These are phyloP conservation scores for Temnothorax rugatulus DNA, from an alignment of 2,888 invertebrate genomes.

Conservation along the genomic window DNA sequence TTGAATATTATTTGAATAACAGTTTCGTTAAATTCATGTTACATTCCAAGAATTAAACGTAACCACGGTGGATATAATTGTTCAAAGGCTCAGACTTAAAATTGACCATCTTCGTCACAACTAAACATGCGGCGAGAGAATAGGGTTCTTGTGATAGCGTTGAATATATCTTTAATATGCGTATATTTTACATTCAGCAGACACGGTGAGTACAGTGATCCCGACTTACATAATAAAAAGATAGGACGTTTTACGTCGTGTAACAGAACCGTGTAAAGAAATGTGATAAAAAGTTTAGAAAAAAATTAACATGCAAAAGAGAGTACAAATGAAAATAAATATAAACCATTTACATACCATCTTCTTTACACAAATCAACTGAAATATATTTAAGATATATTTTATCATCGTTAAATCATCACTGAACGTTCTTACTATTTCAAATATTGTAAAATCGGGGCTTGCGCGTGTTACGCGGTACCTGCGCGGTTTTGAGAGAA, in stretches of 20 bases:
- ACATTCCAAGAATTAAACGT: neutral
- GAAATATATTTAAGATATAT: constrained; percentile 82
- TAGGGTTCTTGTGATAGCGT: neutral
- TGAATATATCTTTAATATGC: constrained; percentile 13
- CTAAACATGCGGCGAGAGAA: constrained; percentile 13
- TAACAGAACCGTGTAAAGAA: constrained; percentile 62
- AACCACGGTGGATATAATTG: neutral
- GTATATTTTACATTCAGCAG: constrained; percentile 52
- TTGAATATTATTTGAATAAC: neutral
- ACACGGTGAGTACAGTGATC: constrained; percentile 59
- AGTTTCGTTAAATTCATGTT: neutral
- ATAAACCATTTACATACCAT: constrained; percentile 84
- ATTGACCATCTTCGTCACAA: neutral
- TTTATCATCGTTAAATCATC: constrained; percentile 79
- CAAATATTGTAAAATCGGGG: constrained; percentile 23
- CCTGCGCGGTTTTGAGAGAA: neutral
- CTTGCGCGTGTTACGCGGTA: neutral
- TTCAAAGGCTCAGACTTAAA: neutral
- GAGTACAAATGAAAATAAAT: constrained; percentile 79
- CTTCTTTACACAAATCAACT: constrained; percentile 85
- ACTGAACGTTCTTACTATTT: constrained; percentile 53
- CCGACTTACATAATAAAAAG: constrained; percentile 49
- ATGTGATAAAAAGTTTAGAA: constrained; percentile 69
- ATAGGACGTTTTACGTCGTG: constrained; percentile 58
- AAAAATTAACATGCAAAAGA: constrained; percentile 81